Evolutionary conservation across 2,797 vertebrate genomes (phyloP).

Genomic region (Cirrhinus mrigala): DNA sequence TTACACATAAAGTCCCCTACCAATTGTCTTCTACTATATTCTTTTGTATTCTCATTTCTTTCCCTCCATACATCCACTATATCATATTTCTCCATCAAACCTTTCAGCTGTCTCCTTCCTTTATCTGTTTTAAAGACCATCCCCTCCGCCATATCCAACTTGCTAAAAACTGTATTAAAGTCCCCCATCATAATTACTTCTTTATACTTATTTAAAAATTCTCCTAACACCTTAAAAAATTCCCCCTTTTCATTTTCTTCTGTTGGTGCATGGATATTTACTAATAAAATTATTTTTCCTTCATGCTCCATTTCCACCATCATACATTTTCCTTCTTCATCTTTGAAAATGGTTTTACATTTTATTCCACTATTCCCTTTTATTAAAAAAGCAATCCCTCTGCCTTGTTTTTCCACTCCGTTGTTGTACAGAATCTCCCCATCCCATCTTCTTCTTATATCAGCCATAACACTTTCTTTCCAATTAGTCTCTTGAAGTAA

Average conservation of each 20-base stretch:
- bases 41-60: background rate
- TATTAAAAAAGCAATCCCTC: background rate
- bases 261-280: background rate
- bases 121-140: background rate
- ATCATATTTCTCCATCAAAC: background rate
- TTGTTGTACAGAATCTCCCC: background rate
- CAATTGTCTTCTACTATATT: slow-evolving; percentile 2
- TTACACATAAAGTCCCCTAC: background rate
- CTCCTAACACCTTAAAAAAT: background rate
- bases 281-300: background rate
- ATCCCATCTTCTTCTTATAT: background rate
- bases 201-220: background rate
- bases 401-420: background rate
- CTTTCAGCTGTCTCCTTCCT: background rate
- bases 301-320: background rate
- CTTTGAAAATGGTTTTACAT: background rate
- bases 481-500: background rate
- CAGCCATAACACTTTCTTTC: background rate
- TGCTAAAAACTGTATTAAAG: background rate
- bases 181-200: background rate
- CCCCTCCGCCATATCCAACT: background rate
- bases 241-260: background rate
- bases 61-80: slow-evolving; percentile 15
- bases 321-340: no score
- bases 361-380: background rate